Conservation (phyloP, 53 echinoderm and acorn worm genomes). For the Holothuria scabra region DNA sequence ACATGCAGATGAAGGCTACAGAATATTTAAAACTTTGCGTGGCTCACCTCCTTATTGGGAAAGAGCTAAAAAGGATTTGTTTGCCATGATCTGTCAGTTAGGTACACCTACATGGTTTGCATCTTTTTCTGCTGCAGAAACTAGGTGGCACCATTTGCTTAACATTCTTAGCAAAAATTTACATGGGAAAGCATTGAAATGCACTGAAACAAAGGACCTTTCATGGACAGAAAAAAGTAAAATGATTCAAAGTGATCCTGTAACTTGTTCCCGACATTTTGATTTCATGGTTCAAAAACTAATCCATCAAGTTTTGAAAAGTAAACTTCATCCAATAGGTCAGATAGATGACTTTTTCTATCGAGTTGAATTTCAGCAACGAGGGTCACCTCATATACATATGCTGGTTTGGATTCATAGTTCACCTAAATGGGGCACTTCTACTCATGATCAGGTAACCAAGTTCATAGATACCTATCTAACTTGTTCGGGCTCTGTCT, state of each 20-base stretch:
- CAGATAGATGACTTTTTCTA: no score
- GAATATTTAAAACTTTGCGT: slow-evolving; percentile 47
- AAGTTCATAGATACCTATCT: no score
- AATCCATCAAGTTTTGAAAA: no score
- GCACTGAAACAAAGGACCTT: not conserved
- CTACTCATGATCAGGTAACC: no score
- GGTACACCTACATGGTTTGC: slow-evolving; percentile 61
- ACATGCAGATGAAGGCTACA: slow-evolving; percentile 52
- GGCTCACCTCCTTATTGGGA: slow-evolving; percentile 56
- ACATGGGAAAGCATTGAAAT: slow-evolving; percentile 10
- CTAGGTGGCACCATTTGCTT: slow-evolving; percentile 37
- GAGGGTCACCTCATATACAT: no score
- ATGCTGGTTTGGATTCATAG: no score
- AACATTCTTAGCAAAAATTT: slow-evolving; percentile 23
- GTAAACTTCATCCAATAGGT: no score
- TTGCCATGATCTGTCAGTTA: slow-evolving; percentile 67
- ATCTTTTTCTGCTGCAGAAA: slow-evolving; percentile 42
- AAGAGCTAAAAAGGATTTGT: slow-evolving; percentile 56
- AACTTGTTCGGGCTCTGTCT: no score
- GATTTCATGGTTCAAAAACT: no score
- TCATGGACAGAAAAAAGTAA: slow-evolving; percentile 5
- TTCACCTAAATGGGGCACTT: no score
- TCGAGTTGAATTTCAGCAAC: no score
- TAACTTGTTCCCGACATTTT: no score
- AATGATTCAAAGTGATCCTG: not conserved